Conservation (phyloP, 2,888 invertebrate species). For the Aphidoletes aphidimyza region DNA sequence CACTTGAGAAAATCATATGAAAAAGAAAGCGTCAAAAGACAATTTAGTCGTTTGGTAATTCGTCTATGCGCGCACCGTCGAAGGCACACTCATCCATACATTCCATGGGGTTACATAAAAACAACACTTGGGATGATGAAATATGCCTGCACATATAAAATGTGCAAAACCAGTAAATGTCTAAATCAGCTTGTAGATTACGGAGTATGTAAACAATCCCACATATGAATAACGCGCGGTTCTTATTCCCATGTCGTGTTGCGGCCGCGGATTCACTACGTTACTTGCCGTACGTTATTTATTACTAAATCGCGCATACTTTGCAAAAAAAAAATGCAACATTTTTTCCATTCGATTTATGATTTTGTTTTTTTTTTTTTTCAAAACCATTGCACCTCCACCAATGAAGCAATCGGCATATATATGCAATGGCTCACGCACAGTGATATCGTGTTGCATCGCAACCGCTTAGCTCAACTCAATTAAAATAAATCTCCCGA, state of each 20-base stretch:
- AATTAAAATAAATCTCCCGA: too few species aligned
- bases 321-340: slow-evolving; percentile 25
- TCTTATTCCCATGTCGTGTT: slow-evolving; percentile 40
- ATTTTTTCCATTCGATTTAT: neutral
- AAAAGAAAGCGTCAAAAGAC: too few species aligned
- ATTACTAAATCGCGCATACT: neutral
- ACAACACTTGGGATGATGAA: neutral
- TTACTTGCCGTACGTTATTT: neutral
- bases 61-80: too few species aligned
- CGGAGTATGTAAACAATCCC: neutral
- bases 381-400: neutral
- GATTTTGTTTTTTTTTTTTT: too few species aligned
- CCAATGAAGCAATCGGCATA: neutral
- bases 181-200: neutral
- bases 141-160: neutral
- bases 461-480: neutral
- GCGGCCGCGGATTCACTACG: neutral
- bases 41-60: too few species aligned
- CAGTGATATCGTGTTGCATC: neutral
- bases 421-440: neutral
- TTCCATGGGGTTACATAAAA: neutral
- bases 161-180: neutral
- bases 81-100: too few species aligned
- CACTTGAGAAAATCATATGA: too few species aligned
- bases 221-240: neutral